A percentile compares a stretch with the other conserved stretches of the same genome.
Conservation (phyloP, 2,888 invertebrate genomes). For the Eudasyphora cyanicolor region DNA sequence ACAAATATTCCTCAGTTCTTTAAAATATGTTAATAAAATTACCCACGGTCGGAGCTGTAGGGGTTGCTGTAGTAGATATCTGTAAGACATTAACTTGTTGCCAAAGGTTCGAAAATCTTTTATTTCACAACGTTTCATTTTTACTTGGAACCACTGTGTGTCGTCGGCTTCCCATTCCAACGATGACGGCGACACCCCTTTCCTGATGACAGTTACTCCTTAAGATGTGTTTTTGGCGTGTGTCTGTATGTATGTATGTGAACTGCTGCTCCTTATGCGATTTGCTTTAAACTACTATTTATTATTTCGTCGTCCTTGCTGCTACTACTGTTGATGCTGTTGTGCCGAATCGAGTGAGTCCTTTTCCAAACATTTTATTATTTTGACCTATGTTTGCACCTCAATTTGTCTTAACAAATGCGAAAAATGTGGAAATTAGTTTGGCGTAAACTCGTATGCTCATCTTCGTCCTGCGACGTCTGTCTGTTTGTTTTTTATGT, state of each 20-base stretch:
- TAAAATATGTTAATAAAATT: no score
- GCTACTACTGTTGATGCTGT: constrained; percentile 68
- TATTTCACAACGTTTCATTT: no score
- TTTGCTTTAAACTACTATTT: constrained; percentile 40
- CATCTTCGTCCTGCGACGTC: neutral
- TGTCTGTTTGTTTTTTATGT: constrained; percentile 62
- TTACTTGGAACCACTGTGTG: neutral
- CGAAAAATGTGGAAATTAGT: constrained; percentile 79
- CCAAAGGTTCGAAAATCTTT: no score
- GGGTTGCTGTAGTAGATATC: no score
- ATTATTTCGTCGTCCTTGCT: constrained; percentile 18
- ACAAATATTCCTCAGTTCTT: no score
- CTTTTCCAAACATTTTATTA: constrained; percentile 72
- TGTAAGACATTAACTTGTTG: no score
- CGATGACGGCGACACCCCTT: constrained; percentile 53
- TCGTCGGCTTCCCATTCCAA: constrained; percentile 49
- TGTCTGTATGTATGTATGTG: no score
- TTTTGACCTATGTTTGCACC: constrained; percentile 79
- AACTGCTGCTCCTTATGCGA: constrained; percentile 43
- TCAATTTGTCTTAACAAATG: constrained; percentile 79
- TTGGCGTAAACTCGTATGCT: constrained; percentile 50
- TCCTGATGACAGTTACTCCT: constrained; percentile 24
- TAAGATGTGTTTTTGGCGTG: constrained; percentile 18
- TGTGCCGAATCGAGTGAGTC: constrained; percentile 67
- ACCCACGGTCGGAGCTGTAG: no score